Percentiles rank a stretch among this genome's conserved stretches.
Conservation (phyloP, 1,140 invertebrate species). For the Platorchestia sp. region DNA sequence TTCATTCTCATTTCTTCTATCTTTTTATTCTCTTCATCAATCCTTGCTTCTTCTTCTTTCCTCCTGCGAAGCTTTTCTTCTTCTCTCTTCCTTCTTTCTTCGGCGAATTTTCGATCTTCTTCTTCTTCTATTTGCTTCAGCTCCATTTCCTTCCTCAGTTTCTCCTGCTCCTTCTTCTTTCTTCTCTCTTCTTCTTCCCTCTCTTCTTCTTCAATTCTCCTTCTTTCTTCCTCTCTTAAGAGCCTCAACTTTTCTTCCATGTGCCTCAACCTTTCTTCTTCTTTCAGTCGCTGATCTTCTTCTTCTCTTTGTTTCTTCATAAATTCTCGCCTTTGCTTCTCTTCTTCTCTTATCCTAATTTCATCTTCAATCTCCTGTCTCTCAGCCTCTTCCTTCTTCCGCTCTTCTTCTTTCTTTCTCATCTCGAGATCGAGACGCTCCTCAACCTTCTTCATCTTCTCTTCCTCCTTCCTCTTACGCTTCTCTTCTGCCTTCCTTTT, state of each 20-base stretch:
- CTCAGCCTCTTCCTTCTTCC: not conserved
- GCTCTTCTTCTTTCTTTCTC: constrained; percentile 28
- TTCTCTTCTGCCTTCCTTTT: constrained; percentile 29
- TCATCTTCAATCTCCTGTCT: constrained; percentile 25
- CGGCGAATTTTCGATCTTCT: not conserved
- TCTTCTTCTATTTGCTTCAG: constrained; percentile 5
- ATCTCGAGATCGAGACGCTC: not conserved
- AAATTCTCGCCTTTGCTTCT: not conserved
- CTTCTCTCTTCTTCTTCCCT: constrained; percentile 8
- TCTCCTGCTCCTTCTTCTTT: constrained; percentile 4
- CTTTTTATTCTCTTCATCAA: constrained; percentile 35
- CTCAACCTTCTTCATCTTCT: constrained; percentile 45
- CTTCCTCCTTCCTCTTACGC: constrained; percentile 36
- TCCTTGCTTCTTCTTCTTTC: constrained; percentile 10
- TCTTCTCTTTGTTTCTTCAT: not conserved
- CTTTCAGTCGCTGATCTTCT: constrained; percentile 23
- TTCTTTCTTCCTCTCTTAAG: not conserved
- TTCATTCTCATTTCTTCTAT: constrained; percentile 16
- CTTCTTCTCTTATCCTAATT: not conserved
- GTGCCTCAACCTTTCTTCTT: constrained; percentile 39
- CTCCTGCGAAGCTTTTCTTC: constrained; percentile 17
- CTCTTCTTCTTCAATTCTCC: constrained; percentile 20
- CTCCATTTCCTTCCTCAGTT: not conserved
- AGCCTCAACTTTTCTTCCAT: not conserved
- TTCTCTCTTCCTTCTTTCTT: constrained; percentile 48